Conservation (phyloP, 2,888 invertebrate species). For the Tholera decimalis region DNA sequence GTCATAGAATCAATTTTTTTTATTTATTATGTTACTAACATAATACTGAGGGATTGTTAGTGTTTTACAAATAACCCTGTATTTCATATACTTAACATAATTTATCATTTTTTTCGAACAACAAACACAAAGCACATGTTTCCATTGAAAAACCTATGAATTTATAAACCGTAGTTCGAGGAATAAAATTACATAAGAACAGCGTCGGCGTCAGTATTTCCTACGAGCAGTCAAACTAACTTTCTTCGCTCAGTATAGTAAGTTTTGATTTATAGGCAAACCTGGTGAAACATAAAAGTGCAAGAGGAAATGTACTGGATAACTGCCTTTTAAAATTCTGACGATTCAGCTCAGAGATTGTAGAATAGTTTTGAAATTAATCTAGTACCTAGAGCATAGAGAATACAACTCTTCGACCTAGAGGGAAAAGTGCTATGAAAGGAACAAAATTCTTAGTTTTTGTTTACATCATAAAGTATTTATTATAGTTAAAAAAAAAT, state of each 20-base stretch:
- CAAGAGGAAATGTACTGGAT: constrained; percentile 33
- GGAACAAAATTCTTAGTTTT: too few relatives aligned
- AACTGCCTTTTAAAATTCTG: constrained; percentile 52
- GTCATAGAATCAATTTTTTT: too few relatives aligned
- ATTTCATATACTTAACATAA: not conserved
- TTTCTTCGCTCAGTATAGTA: constrained; percentile 41
- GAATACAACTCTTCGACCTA: too few relatives aligned
- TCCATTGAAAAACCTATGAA: constrained; percentile 14
- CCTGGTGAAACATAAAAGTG: constrained; percentile 53
- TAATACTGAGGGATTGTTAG: too few relatives aligned
- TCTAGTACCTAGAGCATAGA: constrained; percentile 2
- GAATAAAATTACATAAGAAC: constrained; percentile 40
- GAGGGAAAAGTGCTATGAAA: too few relatives aligned
- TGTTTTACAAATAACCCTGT: not conserved
- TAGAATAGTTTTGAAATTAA: constrained; percentile 16
- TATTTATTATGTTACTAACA: too few relatives aligned
- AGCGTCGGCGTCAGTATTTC: constrained; percentile 29
- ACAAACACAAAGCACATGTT: constrained; percentile 1
- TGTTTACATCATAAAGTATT: too few relatives aligned
- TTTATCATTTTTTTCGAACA: not conserved
- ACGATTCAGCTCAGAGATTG: constrained; percentile 22
- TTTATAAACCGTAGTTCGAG: constrained; percentile 23
- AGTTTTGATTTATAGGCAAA: constrained; percentile 61
- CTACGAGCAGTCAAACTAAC: constrained; percentile 43
- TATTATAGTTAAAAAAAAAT: too few relatives aligned